A percentile compares a stretch with the other conserved stretches of the same genome.
phyloP scores from a whole-genome alignment of 2,888 invertebrate genomes.

The Limnephilus rhombicus region DNA sequence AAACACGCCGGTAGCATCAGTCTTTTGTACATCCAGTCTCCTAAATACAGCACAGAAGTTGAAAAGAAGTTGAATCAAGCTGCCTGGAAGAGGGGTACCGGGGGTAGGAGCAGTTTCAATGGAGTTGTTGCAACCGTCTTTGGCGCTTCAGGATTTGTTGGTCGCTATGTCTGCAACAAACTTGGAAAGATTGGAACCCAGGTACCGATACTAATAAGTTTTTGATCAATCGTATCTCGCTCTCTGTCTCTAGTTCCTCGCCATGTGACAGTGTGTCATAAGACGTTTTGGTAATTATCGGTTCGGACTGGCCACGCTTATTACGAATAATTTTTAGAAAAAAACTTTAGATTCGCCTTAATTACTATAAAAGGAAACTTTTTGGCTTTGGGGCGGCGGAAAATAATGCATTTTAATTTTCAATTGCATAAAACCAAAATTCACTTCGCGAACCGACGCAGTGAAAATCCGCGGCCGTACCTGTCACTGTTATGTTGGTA shows the following conservation, averaged over 20 bases:
- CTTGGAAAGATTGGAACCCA: constrained; percentile 93
- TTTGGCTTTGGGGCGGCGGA: too few relatives aligned
- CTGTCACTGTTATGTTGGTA: too few relatives aligned
- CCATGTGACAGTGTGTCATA: neutral
- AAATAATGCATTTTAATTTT: too few relatives aligned
- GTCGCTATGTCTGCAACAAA: constrained; percentile 91
- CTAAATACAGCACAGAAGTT: constrained; percentile 75
- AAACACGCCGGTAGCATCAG: constrained; percentile 72
- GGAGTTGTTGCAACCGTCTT: constrained; percentile 99
- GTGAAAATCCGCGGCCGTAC: too few relatives aligned
- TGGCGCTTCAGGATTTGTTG: constrained; percentile 94
- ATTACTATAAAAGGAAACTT: too few relatives aligned
- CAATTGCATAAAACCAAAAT: too few relatives aligned
- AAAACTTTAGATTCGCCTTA: too few relatives aligned
- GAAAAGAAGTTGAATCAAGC: constrained; percentile 79
- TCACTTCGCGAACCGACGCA: too few relatives aligned
- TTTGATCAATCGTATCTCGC: neutral
- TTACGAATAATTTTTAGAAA: too few relatives aligned
- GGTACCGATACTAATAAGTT: constrained; percentile 71
- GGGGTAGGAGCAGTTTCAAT: constrained; percentile 97
- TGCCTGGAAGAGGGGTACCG: constrained; percentile 88
- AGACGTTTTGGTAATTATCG: too few relatives aligned
- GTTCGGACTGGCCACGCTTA: too few relatives aligned
- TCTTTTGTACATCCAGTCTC: constrained; percentile 74
- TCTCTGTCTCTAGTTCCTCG: neutral